Conservation (phyloP, 92 coral and sea anemone genomes). For the Actinernus sp. region DNA sequence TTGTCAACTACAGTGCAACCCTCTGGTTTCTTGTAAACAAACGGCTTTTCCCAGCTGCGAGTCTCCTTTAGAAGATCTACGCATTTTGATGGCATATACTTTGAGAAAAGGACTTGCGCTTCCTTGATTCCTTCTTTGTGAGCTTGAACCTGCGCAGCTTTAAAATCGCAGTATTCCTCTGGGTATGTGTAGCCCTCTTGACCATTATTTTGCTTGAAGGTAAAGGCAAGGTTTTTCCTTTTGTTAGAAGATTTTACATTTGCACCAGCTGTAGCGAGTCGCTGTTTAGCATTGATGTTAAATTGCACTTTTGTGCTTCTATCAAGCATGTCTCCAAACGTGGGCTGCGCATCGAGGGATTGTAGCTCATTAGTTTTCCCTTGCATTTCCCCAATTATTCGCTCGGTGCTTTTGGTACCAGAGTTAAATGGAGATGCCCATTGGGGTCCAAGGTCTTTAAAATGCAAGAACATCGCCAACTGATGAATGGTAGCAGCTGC, state of each 20-base stretch:
- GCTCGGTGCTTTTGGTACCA: conserved; percentile 47
- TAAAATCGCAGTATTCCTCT: conserved; percentile 12
- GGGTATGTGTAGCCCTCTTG: conserved; percentile 8
- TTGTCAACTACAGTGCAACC: conserved; percentile 15
- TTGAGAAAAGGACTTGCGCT: conserved; percentile 32
- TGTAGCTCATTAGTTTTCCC: too few species aligned
- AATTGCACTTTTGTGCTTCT: conserved; percentile 42
- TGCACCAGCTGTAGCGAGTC: conserved; percentile 31
- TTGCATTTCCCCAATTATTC: conserved; percentile 50
- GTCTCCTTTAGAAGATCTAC: conserved; percentile 29
- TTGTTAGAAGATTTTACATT: conserved; percentile 39
- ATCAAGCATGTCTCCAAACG: conserved; percentile 42
- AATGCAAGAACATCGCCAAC: conserved; percentile 39
- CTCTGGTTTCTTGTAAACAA: conserved; percentile 19
- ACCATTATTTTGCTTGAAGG: conserved; percentile 16
- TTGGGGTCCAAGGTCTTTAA: neutral
- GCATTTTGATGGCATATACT: conserved; percentile 43
- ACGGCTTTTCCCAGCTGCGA: conserved; percentile 41
- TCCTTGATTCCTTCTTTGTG: conserved; percentile 28
- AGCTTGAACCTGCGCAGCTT: conserved; percentile 27
- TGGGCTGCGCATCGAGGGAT: too few species aligned
- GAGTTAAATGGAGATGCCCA: conserved; percentile 51
- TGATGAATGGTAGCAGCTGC: too few species aligned
- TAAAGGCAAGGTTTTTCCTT: conserved; percentile 21
- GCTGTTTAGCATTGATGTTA: conserved; percentile 31